A percentile compares a stretch with the other conserved stretches of the same genome.
Evolutionary conservation across 2,797 vertebrate genomes (phyloP).

Genomic region (Eremophila alpestris): DNA sequence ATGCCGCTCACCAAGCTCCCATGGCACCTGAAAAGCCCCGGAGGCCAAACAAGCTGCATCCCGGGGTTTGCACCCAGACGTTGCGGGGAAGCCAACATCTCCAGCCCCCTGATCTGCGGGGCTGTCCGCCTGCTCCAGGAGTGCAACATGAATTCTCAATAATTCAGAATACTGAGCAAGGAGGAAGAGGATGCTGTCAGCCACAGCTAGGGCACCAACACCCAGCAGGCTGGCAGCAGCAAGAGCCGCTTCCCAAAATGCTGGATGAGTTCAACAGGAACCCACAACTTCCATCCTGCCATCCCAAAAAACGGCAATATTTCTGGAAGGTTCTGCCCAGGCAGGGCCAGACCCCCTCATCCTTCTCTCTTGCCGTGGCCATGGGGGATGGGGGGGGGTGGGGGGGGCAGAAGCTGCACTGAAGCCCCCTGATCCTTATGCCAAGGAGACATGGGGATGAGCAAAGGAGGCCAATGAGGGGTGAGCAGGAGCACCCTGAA

Average conservation of each 20-base stretch:
- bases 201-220: not conserved
- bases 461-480: too few species aligned
- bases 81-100: fast-evolving
- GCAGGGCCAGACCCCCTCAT: not conserved
- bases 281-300: not conserved
- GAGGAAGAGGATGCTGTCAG: not conserved
- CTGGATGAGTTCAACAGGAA: not conserved
- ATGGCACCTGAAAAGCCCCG: not conserved
- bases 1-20: not conserved
- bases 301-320: not conserved
- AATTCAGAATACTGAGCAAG: not conserved
- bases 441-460: not conserved
- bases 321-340: conserved; percentile 32
- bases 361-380: not conserved
- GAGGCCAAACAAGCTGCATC: not conserved
- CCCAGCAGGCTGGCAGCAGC: not conserved
- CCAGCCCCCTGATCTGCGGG: not conserved
- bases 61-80: not conserved
- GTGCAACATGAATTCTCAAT: not conserved
- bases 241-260: not conserved
- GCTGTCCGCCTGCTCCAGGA: fast-evolving
- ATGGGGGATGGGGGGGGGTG: fast-evolving
- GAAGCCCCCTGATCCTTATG: fast-evolving
- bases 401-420: fast-evolving
- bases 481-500: not conserved